Evolutionary conservation across 2,888 invertebrate genomes (phyloP).

Genomic region (Orthonychiurus folsomi): DNA sequence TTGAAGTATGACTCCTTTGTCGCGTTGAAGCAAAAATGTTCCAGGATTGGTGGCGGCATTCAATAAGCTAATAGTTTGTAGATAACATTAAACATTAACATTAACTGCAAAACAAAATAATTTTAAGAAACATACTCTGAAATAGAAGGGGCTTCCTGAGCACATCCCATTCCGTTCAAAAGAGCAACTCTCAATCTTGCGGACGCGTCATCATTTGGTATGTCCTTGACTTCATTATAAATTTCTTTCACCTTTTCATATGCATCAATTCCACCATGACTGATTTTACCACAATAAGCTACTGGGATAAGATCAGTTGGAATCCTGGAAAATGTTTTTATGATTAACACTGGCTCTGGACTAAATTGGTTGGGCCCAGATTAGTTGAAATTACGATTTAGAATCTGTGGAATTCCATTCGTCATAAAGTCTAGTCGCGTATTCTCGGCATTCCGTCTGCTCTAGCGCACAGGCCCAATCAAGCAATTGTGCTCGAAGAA

Average conservation of each 20-base stretch:
- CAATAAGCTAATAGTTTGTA: not conserved
- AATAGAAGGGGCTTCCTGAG: not conserved
- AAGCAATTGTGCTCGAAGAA: conserved; percentile 21
- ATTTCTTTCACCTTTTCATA: not conserved
- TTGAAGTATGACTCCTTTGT: not conserved
- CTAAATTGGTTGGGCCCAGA: not conserved
- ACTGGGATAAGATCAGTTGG: conserved; percentile 1
- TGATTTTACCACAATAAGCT: not conserved
- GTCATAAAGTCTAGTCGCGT: conserved; percentile 18
- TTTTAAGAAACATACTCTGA: not conserved
- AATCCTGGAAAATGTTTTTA: conserved; percentile 3
- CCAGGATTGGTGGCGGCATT: not conserved
- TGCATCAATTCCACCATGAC: not conserved
- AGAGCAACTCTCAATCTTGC: not conserved
- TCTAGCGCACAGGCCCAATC: conserved; percentile 28
- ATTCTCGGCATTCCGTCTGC: conserved; percentile 14
- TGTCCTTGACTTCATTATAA: not conserved
- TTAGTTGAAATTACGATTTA: conserved; percentile 4
- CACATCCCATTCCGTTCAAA: not conserved
- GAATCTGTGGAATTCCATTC: conserved; percentile 14
- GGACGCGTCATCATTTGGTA: not conserved
- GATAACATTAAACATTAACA: not conserved
- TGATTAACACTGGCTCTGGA: not conserved
- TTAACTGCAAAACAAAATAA: not conserved
- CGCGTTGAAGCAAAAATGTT: not conserved